Base-by-base conservation (phyloP, 2,113 vertebrate genomes). In the Brachyistius frenatus region DNA sequence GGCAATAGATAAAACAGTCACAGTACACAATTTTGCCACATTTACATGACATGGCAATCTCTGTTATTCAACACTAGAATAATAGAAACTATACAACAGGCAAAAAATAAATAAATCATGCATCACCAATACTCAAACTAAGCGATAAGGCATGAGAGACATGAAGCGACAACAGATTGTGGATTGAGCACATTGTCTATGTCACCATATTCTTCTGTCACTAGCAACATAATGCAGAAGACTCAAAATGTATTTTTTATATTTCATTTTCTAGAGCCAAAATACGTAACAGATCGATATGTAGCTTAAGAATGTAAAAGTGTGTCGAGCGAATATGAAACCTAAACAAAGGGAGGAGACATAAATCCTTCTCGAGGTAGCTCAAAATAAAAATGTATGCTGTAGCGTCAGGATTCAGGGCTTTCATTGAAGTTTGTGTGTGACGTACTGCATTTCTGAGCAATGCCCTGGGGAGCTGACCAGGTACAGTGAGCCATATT, bases 401-500 rank as follows among this genome's bases (percentile, higher is more conserved):
- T 46, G 16, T 63, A 16, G 0, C 8, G 0, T 64, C 39, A 16
- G 3, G 39, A 6, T 52, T 80, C 52, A 32, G 41, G 7, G 39
- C 3, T 14, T 33, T 71, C 15, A 41, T 6, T 7, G 9, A 7
- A 44, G 69, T 41, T 55, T 63, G 65, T 65, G 54, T 35, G 35
- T 80, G 85, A 80, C 5, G 6, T 69, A 77, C 10, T 73, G 31
- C 33, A 16, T 83, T 87, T 83, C 32, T 74, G 61, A 36, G 80
- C 39, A 75, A 74, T 64, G 53, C 64, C 68, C 49, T 2, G 23
- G 71, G 68, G 81, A 73, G 85, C 68, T 55, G 66, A 58, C 32
- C 56, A 67, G 66, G 46, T 72, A 85, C 5, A 78, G 1, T 33
- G 56, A 81, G 72, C 56, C 72, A 66, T 69, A 70, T 77, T 64